Base-by-base conservation (phyloP, 2,113 vertebrate genomes). In the Labeo rohita region DNA sequence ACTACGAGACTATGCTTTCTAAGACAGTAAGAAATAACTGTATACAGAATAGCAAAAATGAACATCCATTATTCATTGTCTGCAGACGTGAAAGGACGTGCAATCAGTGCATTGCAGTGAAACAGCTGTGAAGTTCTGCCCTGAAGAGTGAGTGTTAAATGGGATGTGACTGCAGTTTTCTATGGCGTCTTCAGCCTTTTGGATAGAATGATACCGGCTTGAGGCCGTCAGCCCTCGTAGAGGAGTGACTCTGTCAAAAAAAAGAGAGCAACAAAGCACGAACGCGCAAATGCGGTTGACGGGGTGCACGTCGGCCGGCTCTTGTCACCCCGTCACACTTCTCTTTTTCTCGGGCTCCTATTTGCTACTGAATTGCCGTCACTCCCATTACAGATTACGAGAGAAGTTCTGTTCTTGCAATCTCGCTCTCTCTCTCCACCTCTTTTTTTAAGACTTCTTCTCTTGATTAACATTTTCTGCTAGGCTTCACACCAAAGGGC, bases 381-480 rank as follows among this genome's bases (percentile, higher is more conserved):
- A 90, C 90, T 89, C 70, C 61, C 63, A 52, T 39, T 87, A 36
- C 86, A 91, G 90, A 88, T 93, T 91, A 91, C 87, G 92, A 88
- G 90, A 94, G 61, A 92, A 94, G 92, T 90, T 90, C 89, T 91
- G 72, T 87, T 92, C 91, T 89, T 90, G 92, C 90, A 91, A 82
- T 84, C 92, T 91, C 91, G 18, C 89, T 50, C 82, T 80, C 76
- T 65, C 74, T 66, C 74, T 72, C 39, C 28, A 50, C 74, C 50
- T 70, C 54, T 66, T 59, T 82, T 16, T 43, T 85, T 47, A 89
- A 91, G 90, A 87, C 92, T 90, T 88, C 93, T 91, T 91, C 90
- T 93, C 89, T 92, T 95, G 95, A 94, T 96, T 95, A 95, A 93
- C 91, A 92, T 96, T 97, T 97, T 95, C 93, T 93, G 94, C 93